Evolutionary conservation across 2,797 vertebrate genomes (phyloP).

Genomic region (Danio tinwini): DNA sequence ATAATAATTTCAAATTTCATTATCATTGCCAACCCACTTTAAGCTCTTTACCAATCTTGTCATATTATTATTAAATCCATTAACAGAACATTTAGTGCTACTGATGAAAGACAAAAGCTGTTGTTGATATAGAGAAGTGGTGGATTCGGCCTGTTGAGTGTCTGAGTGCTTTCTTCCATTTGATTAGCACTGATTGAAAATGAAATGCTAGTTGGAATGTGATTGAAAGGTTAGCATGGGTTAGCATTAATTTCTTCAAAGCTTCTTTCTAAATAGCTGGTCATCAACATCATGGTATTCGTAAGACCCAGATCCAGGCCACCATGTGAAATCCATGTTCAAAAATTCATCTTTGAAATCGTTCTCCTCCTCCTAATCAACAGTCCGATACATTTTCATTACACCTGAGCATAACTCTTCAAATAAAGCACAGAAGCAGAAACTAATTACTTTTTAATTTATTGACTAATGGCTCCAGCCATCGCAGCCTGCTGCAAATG

Average conservation of each 20-base stretch:
- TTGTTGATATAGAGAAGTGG: slow-evolving; percentile 3
- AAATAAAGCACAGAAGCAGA: slow-evolving; percentile 86
- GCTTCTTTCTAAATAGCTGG: slow-evolving; percentile 40
- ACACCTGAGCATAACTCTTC: slow-evolving; percentile 83
- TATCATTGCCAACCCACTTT: too few relatives aligned
- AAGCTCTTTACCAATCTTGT: background rate
- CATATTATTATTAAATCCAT: slow-evolving; percentile 13
- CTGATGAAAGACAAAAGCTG: slow-evolving; percentile 27
- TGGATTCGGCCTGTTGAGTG: background rate
- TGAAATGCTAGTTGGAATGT: slow-evolving; percentile 28
- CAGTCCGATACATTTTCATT: slow-evolving; percentile 84
- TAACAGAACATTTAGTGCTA: background rate
- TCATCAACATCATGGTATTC: slow-evolving; percentile 48
- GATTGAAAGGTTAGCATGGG: slow-evolving; percentile 46
- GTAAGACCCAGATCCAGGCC: slow-evolving; percentile 48
- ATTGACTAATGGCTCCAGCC: slow-evolving; percentile 86
- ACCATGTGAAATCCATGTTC: slow-evolving; percentile 61
- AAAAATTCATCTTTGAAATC: slow-evolving; percentile 74
- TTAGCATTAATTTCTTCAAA: background rate
- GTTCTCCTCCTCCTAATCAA: slow-evolving; percentile 76
- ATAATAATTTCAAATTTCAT: too few relatives aligned
- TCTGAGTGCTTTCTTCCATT: slow-evolving; percentile 24
- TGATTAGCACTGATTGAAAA: slow-evolving; percentile 53
- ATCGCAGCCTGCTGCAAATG: slow-evolving; percentile 83
- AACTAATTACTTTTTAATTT: slow-evolving; percentile 88